Base-by-base conservation (phyloP, 2,797 vertebrate species). In the Threskiornis aethiopicus region DNA sequence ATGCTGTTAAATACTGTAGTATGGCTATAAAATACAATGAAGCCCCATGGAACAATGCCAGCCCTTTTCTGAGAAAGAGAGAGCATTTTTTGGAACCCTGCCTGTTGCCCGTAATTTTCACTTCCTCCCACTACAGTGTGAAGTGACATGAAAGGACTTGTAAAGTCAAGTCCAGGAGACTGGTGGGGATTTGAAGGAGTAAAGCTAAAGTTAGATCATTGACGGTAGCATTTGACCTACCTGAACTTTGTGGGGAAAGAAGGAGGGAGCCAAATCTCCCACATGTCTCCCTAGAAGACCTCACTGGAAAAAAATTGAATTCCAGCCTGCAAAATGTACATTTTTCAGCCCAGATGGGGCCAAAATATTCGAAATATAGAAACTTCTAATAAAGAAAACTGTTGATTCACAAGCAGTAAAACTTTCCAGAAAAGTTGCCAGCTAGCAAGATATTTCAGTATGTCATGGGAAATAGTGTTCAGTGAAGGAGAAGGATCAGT, bases 1-100 rank as follows among this genome's bases (percentile, higher is more conserved):
- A 97, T 95, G 90, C 93, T 94, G 96, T 97, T 97, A 97, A 97
- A 96, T 97, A 97, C 94, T 96, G 95, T 95, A 96, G 97, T 95
- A 90, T 91, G 87, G 96, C 96, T 51, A 94, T 97, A 97, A 97
- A 97, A 96, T 77, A 97, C 91, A 95, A 87, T 96, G 97, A 97
- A 97, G 93, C 95, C 91, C 96, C 2, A 0, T 97, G 97, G 97
- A 97, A 97, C 86, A 54, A 65, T 70, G 97, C 97, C 96, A 96
- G 94, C 73, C 96, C 90, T 94, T 96, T 96, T 96, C 85, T 87
- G 88, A 90, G 95, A 87, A 64, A 76, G 69, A 95, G 71, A 89
- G 65, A 79, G 84, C 64, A 57, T 52, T 89, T 86, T 95, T 96
- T 97, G 96, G 97, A 96, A 95, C 89, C 75, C 61, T 97, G 96